These are phyloP conservation scores for Sinocyclocheilus anophthalmus DNA, from an alignment of 2,113 vertebrate species.

Conservation along the genomic window DNA sequence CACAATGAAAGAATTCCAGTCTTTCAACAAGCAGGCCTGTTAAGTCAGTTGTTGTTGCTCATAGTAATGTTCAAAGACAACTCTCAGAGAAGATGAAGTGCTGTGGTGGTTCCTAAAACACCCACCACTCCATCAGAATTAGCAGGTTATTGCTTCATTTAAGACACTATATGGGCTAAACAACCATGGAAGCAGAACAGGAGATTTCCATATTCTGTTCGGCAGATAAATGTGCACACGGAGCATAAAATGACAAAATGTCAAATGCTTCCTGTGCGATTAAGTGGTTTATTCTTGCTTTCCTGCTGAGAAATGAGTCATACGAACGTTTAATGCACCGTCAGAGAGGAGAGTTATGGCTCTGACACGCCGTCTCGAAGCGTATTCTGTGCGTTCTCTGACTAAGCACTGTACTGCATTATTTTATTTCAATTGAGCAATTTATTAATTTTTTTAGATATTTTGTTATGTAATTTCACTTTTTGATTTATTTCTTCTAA, in stretches of 20 bases:
- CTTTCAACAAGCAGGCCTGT: neutral
- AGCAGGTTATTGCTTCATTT: constrained; percentile 1
- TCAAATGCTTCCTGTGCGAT: constrained; percentile 20
- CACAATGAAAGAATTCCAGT: neutral
- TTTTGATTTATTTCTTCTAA: neutral
- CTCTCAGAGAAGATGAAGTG: neutral
- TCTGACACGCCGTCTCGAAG: neutral
- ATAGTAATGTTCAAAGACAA: neutral
- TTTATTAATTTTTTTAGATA: neutral
- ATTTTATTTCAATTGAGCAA: neutral
- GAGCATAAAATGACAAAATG: constrained; percentile 14
- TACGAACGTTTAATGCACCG: neutral
- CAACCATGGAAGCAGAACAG: neutral
- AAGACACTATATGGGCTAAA: neutral
- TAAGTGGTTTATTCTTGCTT: constrained; percentile 21
- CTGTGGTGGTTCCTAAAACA: neutral
- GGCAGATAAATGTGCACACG: neutral
- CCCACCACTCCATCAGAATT: neutral
- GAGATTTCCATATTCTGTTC: constrained; percentile 17
- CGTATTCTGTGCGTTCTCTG: neutral
- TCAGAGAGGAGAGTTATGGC: constrained; percentile 21
- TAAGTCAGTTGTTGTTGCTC: neutral
- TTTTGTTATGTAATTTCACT: neutral
- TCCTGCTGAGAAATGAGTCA: constrained; percentile 27
- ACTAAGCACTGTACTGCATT: constrained; percentile 5